Evolutionary conservation across 2,113 vertebrate genomes (phyloP).

Genomic region (Zootoca vivipara): DNA sequence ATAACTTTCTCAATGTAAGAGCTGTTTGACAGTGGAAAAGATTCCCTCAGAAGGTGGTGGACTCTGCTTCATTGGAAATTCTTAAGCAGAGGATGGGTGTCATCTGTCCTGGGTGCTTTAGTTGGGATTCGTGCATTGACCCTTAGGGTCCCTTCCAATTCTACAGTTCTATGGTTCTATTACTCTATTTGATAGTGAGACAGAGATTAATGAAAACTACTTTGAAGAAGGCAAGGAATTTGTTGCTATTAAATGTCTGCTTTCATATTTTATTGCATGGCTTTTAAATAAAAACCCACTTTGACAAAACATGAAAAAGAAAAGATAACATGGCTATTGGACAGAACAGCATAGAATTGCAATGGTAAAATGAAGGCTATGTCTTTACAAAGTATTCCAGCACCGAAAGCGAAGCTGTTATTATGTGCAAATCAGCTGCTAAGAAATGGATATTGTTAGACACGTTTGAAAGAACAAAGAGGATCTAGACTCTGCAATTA

Average conservation of each 20-base stretch:
- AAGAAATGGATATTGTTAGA: slow-evolving; percentile 66
- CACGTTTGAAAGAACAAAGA: slow-evolving; percentile 60
- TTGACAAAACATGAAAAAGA: slow-evolving; percentile 21
- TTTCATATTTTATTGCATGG: neutral
- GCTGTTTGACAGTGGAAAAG: too few relatives aligned
- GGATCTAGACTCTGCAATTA: slow-evolving; percentile 70
- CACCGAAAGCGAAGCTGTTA: slow-evolving; percentile 60
- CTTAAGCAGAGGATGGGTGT: too few relatives aligned
- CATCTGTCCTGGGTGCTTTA: too few relatives aligned
- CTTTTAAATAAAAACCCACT: slow-evolving; percentile 12
- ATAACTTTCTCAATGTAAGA: too few relatives aligned
- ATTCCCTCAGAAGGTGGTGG: too few relatives aligned
- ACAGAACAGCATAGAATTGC: slow-evolving; percentile 10
- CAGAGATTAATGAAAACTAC: neutral
- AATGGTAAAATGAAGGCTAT: slow-evolving; percentile 31
- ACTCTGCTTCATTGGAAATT: too few relatives aligned
- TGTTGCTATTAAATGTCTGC: neutral
- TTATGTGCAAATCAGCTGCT: slow-evolving; percentile 61
- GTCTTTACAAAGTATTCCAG: slow-evolving; percentile 28
- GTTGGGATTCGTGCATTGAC: too few relatives aligned
- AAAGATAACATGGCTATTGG: slow-evolving; percentile 35
- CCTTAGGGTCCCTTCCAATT: too few relatives aligned
- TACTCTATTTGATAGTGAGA: neutral
- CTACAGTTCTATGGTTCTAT: too few relatives aligned
- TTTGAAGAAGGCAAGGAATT: neutral